Evolutionary conservation across 2,797 vertebrate species (phyloP).

Genomic region (Galagoides demidoff): DNA sequence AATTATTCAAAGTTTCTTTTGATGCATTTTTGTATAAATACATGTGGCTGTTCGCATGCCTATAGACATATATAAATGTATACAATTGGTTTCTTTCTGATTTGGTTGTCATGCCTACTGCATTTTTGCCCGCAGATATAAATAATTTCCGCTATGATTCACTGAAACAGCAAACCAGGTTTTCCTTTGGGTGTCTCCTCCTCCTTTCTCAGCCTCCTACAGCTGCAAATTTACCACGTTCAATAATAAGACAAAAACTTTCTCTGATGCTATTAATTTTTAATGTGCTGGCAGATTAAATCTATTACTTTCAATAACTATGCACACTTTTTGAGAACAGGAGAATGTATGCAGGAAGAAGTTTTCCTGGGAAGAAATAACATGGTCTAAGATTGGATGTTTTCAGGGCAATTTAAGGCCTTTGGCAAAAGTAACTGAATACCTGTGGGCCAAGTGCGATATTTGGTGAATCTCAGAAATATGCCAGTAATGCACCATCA

Average conservation of each 20-base stretch:
- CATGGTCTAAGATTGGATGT: neutral
- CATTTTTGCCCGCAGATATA: constrained; percentile 42
- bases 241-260: constrained; percentile 72
- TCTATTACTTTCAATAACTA: constrained; percentile 74
- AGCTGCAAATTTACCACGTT: constrained; percentile 70
- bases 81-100: constrained; percentile 30
- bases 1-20: constrained; percentile 32
- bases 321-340: constrained; percentile 65
- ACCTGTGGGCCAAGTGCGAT: neutral
- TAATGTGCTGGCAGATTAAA: constrained; percentile 74
- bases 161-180: constrained; percentile 50
- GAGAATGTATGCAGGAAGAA: constrained; percentile 39
- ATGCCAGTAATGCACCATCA: neutral
- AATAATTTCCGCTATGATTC: constrained; percentile 63
- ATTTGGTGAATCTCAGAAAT: neutral
- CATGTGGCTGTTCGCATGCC: neutral
- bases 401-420: neutral
- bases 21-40: neutral
- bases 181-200: constrained; percentile 54
- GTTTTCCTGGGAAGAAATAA: constrained; percentile 41
- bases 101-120: neutral
- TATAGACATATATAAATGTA: neutral
- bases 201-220: neutral
- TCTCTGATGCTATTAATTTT: constrained; percentile 72
- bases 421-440: neutral